Evolutionary conservation across 2,113 vertebrate genomes (phyloP).

Genomic region (Craseonycteris thonglongyai): DNA sequence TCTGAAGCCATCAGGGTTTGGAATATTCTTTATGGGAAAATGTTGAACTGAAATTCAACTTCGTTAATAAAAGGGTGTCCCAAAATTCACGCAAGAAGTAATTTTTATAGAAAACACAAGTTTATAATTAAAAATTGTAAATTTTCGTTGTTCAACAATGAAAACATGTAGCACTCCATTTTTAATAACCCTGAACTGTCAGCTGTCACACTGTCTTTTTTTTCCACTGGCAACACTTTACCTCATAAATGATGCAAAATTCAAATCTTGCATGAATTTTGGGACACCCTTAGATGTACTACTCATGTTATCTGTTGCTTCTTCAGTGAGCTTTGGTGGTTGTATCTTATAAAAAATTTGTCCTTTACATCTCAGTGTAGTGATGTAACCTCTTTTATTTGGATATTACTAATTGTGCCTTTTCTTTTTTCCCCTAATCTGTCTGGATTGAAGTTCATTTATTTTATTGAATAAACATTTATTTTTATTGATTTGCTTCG

Average conservation of each 20-base stretch:
- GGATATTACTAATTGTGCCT: background rate
- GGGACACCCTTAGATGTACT: too few species aligned
- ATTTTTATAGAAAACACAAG: too few species aligned
- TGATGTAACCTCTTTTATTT: background rate
- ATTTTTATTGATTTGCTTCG: background rate
- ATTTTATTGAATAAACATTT: background rate
- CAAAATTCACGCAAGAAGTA: too few species aligned
- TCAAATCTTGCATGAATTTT: too few species aligned
- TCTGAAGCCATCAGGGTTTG: background rate
- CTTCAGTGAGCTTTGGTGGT: background rate
- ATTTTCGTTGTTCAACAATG: too few species aligned
- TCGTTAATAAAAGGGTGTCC: background rate
- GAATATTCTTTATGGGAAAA: background rate
- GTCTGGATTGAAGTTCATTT: background rate
- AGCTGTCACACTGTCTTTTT: too few species aligned
- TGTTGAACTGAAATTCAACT: background rate
- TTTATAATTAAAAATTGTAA: too few species aligned
- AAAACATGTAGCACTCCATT: too few species aligned
- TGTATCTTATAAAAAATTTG: background rate
- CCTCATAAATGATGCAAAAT: too few species aligned
- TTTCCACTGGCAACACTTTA: too few species aligned
- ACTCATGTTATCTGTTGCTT: background rate
- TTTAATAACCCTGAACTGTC: too few species aligned
- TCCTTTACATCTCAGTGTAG: background rate
- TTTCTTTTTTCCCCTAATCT: background rate